phyloP scores from a whole-genome alignment of 2,113 vertebrate species.

The Cyanocitta stelleri region DNA sequence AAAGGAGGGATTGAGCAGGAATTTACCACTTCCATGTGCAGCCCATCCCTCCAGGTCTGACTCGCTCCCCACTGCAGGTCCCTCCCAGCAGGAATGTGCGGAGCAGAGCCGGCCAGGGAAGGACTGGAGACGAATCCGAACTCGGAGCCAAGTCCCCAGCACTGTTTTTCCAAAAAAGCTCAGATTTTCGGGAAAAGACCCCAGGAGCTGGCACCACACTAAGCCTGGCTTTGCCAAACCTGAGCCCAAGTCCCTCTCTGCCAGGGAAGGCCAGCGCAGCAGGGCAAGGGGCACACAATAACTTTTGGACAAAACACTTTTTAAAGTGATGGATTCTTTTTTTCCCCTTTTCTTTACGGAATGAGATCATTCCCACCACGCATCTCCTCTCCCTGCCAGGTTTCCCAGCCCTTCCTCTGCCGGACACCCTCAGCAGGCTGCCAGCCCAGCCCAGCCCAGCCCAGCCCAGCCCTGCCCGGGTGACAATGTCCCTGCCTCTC shows the following conservation, averaged over 20 bases:
- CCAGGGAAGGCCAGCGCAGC: neutral
- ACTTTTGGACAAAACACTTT: neutral
- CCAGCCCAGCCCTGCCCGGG: neutral
- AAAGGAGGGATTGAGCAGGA: neutral
- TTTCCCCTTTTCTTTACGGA: neutral
- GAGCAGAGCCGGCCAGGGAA: neutral
- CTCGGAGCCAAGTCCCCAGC: neutral
- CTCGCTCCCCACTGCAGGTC: neutral
- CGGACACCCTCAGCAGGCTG: neutral
- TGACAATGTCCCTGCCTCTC: no score
- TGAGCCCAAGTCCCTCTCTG: neutral
- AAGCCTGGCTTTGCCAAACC: neutral
- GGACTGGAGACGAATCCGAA: neutral
- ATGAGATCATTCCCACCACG: neutral
- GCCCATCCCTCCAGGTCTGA: neutral
- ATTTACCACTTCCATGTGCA: slow-evolving; percentile 4
- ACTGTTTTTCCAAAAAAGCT: neutral
- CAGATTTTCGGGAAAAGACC: neutral
- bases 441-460: neutral
- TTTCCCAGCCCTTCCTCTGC: neutral
- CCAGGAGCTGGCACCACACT: neutral
- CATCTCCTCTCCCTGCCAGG: neutral
- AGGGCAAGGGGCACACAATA: neutral
- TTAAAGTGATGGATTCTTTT: neutral
- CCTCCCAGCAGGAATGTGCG: neutral